Base-by-base conservation (phyloP, 2,888 invertebrate species). In the Drosophila monieri region DNA sequence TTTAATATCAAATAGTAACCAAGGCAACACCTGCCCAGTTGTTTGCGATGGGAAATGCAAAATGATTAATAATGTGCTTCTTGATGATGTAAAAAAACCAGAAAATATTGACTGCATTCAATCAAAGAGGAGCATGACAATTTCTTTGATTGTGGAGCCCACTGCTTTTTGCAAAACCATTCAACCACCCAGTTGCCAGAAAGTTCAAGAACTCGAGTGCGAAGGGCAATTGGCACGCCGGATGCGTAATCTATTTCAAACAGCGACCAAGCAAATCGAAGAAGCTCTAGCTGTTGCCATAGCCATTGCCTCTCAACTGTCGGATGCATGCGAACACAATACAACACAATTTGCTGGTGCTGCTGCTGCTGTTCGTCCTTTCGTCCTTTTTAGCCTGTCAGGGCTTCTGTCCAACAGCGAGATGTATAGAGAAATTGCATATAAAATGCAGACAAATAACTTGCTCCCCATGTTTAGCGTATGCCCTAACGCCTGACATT, bases 371-470 rank as follows among this genome's bases (percentile, higher is more conserved):
- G 47, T 56, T 27, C 66, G 39, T 53, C 55, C 55, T 21, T 48
- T 66, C 25, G 59, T 52, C 51, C 23, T 15, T 18, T 43, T 43
- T 43, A 43, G 55, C 49, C 72, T 56, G 73, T 73, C 68, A 62
- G 73, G 55, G 69, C 66, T 70, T 72, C 76, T 80, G 71, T 73
- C 77, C 70, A 86, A 74, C 47, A 44, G 48, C 65, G 65, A 77
- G 73, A 73, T 65, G 69, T 53, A 72, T 57, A 61, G 61, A 67
- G 80, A 76, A 76, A 78, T 77, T 77, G 88, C 78, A 78, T 77
- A 83, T 77, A 85, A 84, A 88, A 88, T 83, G 77, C 84, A 73
- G 73, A 71, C 77, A 71, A 83, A 88, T 86, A 79, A 78, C 79
- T 68, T 62, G 77, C 77, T 60, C 54, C 47, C 62, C 69, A 64